phyloP scores from a whole-genome alignment of 2,888 invertebrate genomes.

The Ectemnius cavifrons region DNA sequence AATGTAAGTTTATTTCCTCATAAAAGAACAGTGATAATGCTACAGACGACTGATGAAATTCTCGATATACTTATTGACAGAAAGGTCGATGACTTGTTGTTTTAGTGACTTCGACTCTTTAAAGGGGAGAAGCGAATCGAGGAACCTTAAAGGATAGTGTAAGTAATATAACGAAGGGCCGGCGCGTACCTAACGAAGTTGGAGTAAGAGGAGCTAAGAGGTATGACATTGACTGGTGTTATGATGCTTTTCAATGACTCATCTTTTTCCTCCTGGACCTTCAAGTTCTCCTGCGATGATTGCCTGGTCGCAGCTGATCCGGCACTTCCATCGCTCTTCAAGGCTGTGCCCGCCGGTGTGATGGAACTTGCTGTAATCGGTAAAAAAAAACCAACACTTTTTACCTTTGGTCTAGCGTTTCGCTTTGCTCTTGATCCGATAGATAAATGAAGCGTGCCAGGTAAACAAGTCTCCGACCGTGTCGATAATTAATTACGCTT shows the following conservation, averaged over 20 bases:
- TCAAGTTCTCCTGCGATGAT: not conserved
- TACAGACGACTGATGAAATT: not conserved
- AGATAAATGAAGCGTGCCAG: not conserved
- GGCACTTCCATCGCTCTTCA: conserved; percentile 1
- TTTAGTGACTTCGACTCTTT: not conserved
- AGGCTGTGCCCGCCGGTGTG: conserved; percentile 32
- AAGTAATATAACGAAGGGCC: conserved; percentile 15
- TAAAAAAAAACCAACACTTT: not conserved
- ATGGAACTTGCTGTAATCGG: not conserved
- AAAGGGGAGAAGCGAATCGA: too few species aligned
- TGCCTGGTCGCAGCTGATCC: not conserved
- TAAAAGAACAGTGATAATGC: not conserved
- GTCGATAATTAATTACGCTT: not conserved
- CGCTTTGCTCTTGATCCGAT: not conserved
- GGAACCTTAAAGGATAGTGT: conserved; percentile 15
- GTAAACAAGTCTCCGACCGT: not conserved
- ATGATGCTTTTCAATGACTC: conserved; percentile 7
- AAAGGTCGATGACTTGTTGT: not conserved
- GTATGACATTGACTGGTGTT: conserved; percentile 3
- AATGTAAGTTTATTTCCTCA: not conserved
- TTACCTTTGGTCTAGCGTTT: not conserved
- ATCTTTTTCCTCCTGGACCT: not conserved
- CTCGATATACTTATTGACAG: not conserved
- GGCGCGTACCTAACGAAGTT: conserved; percentile 20
- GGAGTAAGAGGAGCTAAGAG: conserved; percentile 19